Percentiles rank a stretch among this genome's conserved stretches.
Conservation (phyloP, 2,113 vertebrate genomes). For the Pangasianodon gigas region DNA sequence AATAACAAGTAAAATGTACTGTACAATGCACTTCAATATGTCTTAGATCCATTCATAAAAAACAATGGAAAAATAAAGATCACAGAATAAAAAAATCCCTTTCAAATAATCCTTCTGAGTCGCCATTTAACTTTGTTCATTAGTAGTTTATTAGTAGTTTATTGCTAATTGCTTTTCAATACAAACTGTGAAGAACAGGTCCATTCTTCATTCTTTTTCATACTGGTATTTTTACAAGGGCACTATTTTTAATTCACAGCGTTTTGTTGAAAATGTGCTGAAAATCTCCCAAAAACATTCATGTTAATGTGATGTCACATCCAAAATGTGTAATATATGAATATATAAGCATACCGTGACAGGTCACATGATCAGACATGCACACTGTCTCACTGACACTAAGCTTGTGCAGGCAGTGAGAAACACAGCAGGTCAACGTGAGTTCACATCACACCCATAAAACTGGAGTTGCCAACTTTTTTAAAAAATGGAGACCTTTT, state of each 20-base stretch:
- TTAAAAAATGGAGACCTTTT: not conserved
- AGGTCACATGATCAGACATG: not conserved
- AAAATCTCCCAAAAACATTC: not conserved
- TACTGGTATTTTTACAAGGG: not conserved
- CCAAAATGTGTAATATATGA: not conserved
- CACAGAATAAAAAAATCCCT: not conserved
- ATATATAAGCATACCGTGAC: not conserved
- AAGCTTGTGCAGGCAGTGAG: not conserved
- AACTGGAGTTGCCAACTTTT: not conserved
- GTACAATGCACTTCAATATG: not conserved
- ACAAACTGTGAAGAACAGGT: not conserved
- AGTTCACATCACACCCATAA: not conserved
- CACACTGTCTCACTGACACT: not conserved
- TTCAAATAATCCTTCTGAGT: no score
- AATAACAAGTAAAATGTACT: not conserved
- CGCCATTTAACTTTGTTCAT: not conserved
- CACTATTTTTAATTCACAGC: not conserved
- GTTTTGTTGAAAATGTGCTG: not conserved
- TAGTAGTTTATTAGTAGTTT: not conserved
- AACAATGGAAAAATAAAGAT: not conserved
- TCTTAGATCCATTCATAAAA: not conserved
- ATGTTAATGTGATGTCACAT: not conserved
- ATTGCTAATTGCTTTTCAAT: not conserved
- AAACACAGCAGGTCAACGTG: not conserved
- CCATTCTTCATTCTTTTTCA: not conserved